A percentile compares a stretch with the other conserved stretches of the same genome.
Conservation (phyloP, 2,888 invertebrate species). For the Epicampocera succincta region DNA sequence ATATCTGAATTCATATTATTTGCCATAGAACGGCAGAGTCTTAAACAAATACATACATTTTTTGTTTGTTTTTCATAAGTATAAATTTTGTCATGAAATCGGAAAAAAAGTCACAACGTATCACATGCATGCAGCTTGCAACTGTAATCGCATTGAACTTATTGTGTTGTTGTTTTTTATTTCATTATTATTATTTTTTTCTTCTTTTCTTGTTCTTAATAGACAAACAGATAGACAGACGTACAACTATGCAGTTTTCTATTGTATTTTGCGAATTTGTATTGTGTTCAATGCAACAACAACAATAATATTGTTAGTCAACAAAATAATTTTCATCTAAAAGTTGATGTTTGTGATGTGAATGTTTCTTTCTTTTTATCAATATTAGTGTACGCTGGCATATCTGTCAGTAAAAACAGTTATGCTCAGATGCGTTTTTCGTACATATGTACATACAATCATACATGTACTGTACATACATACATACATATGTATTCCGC, state of each 20-base stretch:
- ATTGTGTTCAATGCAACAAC: slow-evolving; percentile 30
- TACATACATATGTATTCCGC: slow-evolving; percentile 52
- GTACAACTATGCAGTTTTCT: background rate
- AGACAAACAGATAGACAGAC: slow-evolving; percentile 28
- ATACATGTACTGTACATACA: too few relatives aligned
- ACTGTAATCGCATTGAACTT: slow-evolving; percentile 53
- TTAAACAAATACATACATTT: slow-evolving; percentile 6
- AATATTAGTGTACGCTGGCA: background rate
- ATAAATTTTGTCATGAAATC: slow-evolving; percentile 41
- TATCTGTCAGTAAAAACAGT: background rate
- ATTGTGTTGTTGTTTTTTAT: slow-evolving; percentile 20
- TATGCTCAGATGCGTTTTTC: too few relatives aligned
- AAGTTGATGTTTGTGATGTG: background rate
- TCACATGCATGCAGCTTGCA: slow-evolving; percentile 49
- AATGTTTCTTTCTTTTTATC: background rate
- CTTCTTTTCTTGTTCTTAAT: slow-evolving; percentile 27
- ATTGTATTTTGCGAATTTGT: slow-evolving; percentile 33
- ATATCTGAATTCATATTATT: slow-evolving; percentile 39
- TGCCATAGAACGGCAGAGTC: slow-evolving; percentile 10
- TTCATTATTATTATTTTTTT: slow-evolving; percentile 5
- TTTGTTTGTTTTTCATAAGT: slow-evolving; percentile 22
- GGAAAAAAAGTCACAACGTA: slow-evolving; percentile 38
- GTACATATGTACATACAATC: slow-evolving; percentile 1
- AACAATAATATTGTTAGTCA: slow-evolving; percentile 8
- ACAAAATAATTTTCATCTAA: slow-evolving; percentile 18